Evolutionary conservation across 2,113 vertebrate species (phyloP).

Genomic region (Rhabdomys dilectus): DNA sequence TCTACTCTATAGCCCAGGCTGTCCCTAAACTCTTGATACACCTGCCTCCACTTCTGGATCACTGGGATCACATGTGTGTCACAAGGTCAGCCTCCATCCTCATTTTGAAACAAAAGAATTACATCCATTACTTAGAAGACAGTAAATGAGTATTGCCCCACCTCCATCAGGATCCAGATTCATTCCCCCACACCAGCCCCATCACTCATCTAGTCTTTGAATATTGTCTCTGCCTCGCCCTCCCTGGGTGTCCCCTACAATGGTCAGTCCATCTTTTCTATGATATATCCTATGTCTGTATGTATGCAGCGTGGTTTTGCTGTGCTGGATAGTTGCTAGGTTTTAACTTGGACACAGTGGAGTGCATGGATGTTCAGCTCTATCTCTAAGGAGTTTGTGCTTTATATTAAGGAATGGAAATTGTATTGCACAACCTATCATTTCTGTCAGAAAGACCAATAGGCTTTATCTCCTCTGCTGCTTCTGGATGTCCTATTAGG

Average conservation of each 20-base stretch:
- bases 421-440: not conserved
- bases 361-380: not conserved
- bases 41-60: not conserved
- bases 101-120: not conserved
- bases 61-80: not conserved
- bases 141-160: not conserved
- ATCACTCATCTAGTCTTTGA: not conserved
- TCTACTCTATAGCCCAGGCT: too few relatives aligned
- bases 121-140: not conserved
- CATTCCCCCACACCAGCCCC: rapidly evolving
- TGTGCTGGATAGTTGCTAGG: not conserved
- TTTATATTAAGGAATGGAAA: not conserved
- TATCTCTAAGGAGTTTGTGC: not conserved
- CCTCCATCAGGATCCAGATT: not conserved
- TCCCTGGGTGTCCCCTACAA: not conserved
- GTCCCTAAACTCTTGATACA: not conserved
- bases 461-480: not conserved
- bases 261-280: not conserved
- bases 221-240: too few relatives aligned
- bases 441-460: not conserved
- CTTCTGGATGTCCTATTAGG: not conserved
- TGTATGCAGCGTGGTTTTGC: not conserved
- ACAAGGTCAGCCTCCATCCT: not conserved
- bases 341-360: not conserved
- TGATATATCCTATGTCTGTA: not conserved